phyloP scores from a whole-genome alignment of 2,888 invertebrate genomes.

The Patella ulyssiponensis region DNA sequence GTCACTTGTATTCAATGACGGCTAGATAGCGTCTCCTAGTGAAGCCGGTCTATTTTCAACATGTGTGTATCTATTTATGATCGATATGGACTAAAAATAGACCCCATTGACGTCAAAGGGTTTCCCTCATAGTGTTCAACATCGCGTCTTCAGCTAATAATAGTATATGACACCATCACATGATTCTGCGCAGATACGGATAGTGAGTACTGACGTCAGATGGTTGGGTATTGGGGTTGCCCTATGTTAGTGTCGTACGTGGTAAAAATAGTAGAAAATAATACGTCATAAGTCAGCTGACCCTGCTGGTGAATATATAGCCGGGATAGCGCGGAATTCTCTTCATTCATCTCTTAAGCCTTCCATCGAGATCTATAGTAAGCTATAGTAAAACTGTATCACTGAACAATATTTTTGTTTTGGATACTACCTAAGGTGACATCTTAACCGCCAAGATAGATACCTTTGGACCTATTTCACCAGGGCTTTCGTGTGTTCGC shows the following conservation, averaged over 20 bases:
- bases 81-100: not conserved
- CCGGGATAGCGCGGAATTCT: too few relatives aligned
- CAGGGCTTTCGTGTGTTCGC: not conserved
- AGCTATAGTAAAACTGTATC: too few relatives aligned
- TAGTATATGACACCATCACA: not conserved
- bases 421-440: not conserved
- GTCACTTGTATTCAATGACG: not conserved
- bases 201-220: not conserved
- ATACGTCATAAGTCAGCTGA: slow-evolving; percentile 9
- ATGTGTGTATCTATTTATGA: not conserved
- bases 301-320: too few relatives aligned
- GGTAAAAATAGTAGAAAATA: not conserved
- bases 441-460: slow-evolving; percentile 10
- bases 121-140: not conserved
- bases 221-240: not conserved
- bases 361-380: too few relatives aligned
- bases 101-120: slow-evolving; percentile 8
- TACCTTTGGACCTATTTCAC: not conserved
- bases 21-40: not conserved
- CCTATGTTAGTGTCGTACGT: slow-evolving; percentile 11
- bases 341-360: too few relatives aligned
- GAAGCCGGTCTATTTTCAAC: not conserved
- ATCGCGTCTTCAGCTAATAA: not conserved
- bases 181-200: slow-evolving; percentile 1
- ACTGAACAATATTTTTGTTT: too few relatives aligned